A percentile compares a stretch with the other conserved stretches of the same genome.
These are phyloP conservation scores for Chloroceryle inda DNA, from an alignment of 2,797 vertebrate genomes.

Conservation along the genomic window DNA sequence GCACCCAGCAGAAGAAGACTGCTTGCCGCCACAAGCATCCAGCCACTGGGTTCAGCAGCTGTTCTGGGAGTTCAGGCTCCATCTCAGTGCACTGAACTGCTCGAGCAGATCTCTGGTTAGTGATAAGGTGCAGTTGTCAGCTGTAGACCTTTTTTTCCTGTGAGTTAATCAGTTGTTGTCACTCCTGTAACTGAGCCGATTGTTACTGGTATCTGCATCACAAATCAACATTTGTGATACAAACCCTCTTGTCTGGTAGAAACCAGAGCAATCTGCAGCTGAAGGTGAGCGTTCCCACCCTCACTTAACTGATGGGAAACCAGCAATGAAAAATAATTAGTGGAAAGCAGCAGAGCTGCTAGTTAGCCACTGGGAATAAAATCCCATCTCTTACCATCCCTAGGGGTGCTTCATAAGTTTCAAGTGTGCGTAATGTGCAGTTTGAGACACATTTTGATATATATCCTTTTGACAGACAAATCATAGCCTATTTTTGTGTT, in stretches of 20 bases:
- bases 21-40: rapidly evolving
- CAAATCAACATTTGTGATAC: background rate
- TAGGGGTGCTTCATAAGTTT: constrained; percentile 20
- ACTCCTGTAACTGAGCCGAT: background rate
- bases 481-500: background rate
- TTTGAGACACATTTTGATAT: constrained; percentile 26
- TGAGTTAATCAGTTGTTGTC: constrained; percentile 9
- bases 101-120: background rate
- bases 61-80: background rate
- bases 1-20: background rate
- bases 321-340: background rate
- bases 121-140: constrained; percentile 5
- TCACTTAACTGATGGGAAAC: background rate
- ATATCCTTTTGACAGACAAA: constrained; percentile 32
- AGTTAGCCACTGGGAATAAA: constrained; percentile 25
- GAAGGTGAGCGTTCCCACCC: constrained; percentile 15
- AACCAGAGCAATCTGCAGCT: background rate
- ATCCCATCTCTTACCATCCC: background rate
- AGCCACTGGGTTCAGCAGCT: background rate
- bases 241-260: background rate
- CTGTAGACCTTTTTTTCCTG: background rate
- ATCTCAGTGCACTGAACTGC: background rate
- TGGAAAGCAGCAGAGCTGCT: constrained; percentile 16
- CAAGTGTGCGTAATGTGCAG: constrained; percentile 10
- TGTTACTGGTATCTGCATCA: background rate